Base-by-base conservation (phyloP, 2,113 vertebrate species). In the Spermophilus dauricus region DNA sequence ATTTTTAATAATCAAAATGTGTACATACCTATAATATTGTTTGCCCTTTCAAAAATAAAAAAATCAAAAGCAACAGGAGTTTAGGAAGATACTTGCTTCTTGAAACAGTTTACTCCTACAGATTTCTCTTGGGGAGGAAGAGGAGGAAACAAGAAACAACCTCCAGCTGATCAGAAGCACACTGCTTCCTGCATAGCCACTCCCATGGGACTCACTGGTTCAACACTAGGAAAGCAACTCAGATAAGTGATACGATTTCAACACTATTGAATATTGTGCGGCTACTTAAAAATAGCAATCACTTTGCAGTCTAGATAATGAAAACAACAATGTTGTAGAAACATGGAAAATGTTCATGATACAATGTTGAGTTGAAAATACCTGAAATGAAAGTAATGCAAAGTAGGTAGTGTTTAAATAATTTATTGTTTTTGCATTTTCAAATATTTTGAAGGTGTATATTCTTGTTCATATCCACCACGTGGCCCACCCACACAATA, bases 1-100 rank as follows among this genome's bases (percentile, higher is more conserved):
- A 84, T 84, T 87, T 87, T 69, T 82, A 92, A 69, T 72, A 70
- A 82, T 70, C 34, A 95, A 61, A 84, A 73, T 78, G 37, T 37
- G 14, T 72, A 11, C 14, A 8, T 48, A 63, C 39, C 22, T 78
- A 42, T 48, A 34, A 83, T 42, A 82, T 72, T 82, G 53, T 73
- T 90, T 22, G 26, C 30, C 18, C 61, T 80, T 63, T 63, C 48
- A 34, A 86, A 72, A 90, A 70, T 32, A 67, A 24, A 2, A n/a
- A 8, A 10, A 22, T 87, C 63, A 83, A 85, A 96, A 76, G 20
- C 76, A 45, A 58, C 0, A 85, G 12, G n/a, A n/a, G 5, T 81
- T 88, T 12, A 69, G 76, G 5, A 61, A 80, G 30, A 39, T 63
- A 8, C 63, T 88, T 8, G 34, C 24, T 10, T 72, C 32, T 56